Evolutionary conservation across 1,140 invertebrate species (phyloP).

Genomic region (Melipona quadrifasciata): DNA sequence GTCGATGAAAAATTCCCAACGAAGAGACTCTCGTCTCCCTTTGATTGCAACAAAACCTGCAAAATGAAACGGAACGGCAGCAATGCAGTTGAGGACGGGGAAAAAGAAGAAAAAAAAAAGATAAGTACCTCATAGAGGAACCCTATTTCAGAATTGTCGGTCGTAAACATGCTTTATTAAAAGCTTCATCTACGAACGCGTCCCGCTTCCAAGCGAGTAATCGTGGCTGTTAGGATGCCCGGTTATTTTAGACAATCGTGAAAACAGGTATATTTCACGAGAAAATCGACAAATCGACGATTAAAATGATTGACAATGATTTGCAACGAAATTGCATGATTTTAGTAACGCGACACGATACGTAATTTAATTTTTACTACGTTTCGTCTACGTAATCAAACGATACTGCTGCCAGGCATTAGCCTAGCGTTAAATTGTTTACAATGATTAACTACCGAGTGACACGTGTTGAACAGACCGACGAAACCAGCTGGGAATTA

Average conservation of each 20-base stretch:
- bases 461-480: neutral
- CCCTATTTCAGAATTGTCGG: no score
- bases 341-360: no score
- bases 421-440: neutral
- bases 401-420: no score
- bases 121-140: neutral
- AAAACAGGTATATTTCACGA: neutral
- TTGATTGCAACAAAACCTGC: neutral
- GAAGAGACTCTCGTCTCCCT: neutral
- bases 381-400: no score
- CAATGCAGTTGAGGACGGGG: no score
- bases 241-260: conserved; percentile 32
- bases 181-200: neutral
- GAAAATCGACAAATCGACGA: conserved; percentile 9
- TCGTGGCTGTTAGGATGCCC: conserved; percentile 8
- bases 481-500: neutral
- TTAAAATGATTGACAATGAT: conserved; percentile 15
- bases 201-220: neutral
- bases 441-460: neutral
- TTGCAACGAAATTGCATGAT: no score
- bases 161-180: conserved; percentile 3
- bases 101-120: neutral
- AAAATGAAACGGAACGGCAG: neutral
- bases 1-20: neutral
- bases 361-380: no score